Conservation (phyloP, 2,888 invertebrate species). For the Ommatoiulus sabulosus region DNA sequence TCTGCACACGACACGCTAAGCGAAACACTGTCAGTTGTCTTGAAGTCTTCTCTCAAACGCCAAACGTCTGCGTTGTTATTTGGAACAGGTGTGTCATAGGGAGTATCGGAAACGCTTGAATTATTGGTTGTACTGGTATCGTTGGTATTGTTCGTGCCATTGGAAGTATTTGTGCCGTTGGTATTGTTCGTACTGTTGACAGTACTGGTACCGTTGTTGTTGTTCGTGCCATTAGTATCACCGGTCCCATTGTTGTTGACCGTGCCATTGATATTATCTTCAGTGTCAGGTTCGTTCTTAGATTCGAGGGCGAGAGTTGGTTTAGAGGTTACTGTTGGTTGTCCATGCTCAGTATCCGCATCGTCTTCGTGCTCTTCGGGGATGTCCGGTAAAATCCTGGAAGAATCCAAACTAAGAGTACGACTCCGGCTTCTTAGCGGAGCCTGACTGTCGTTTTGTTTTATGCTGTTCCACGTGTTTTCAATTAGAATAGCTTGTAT, state of each 20-base stretch:
- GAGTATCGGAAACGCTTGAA: neutral
- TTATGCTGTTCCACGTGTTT: neutral
- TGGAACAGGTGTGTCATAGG: neutral
- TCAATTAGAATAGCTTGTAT: neutral
- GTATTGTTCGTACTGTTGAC: neutral
- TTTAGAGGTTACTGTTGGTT: neutral
- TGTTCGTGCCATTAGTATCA: neutral
- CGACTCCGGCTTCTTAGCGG: conserved; percentile 53
- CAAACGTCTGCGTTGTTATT: neutral
- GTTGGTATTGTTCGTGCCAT: neutral
- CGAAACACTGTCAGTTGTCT: neutral
- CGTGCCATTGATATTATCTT: neutral
- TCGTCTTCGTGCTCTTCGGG: conserved; percentile 58
- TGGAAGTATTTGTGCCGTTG: neutral
- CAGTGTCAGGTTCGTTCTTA: neutral
- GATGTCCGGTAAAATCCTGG: conserved; percentile 55
- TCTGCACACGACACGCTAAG: neutral
- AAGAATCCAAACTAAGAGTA: conserved; percentile 57
- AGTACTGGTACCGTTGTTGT: neutral
- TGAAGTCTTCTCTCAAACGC: conserved; percentile 6
- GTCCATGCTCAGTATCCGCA: conserved; percentile 38
- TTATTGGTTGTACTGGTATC: neutral
- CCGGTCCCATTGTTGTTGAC: neutral
- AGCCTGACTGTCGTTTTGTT: neutral
- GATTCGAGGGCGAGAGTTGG: neutral